phyloP scores from a whole-genome alignment of 2,113 vertebrate species.

The Nibea albiflora region DNA sequence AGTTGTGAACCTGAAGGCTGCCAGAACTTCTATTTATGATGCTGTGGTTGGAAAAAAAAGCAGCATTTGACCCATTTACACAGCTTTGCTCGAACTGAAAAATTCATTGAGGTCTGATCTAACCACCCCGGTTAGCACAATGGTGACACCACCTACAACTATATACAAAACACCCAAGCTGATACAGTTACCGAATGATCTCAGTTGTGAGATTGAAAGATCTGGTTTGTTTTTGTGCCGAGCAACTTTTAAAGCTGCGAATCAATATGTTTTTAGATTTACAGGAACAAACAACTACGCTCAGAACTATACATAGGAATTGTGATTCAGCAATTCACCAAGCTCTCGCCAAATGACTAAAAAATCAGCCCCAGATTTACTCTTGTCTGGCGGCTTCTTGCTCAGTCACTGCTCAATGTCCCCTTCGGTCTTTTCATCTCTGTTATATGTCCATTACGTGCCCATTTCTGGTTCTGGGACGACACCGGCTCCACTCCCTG shows the following conservation, averaged over 20 bases:
- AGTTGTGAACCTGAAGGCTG: not conserved
- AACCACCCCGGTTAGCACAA: not conserved
- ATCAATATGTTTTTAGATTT: not conserved
- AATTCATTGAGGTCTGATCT: not conserved
- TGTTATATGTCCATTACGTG: too few relatives aligned
- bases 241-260: not conserved
- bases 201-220: not conserved
- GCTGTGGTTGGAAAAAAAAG: not conserved
- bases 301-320: too few relatives aligned
- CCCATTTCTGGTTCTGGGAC: too few relatives aligned
- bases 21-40: not conserved
- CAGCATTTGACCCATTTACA: not conserved
- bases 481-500: too few relatives aligned
- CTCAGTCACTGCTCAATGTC: too few relatives aligned
- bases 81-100: not conserved
- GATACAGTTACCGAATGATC: not conserved
- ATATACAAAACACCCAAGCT: not conserved
- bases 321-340: too few relatives aligned
- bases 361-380: too few relatives aligned
- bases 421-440: too few relatives aligned
- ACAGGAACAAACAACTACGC: not conserved
- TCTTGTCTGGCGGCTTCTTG: too few relatives aligned
- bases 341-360: too few relatives aligned
- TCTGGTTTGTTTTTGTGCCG: not conserved
- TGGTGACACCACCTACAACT: not conserved